phyloP scores from a whole-genome alignment of 2,888 invertebrate genomes.

The Leptopilina syphax region DNA sequence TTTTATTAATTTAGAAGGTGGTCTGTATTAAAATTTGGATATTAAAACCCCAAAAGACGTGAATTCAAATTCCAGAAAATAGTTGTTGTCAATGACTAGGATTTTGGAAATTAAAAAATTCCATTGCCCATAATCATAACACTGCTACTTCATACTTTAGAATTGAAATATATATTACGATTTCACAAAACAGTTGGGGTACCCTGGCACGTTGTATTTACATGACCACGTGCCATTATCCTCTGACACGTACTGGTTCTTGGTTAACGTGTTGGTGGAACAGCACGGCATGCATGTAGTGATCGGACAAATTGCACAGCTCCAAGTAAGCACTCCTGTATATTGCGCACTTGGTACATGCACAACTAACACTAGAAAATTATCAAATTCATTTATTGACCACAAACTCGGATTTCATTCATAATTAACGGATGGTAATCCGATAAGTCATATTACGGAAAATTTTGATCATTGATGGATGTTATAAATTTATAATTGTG shows the following conservation, averaged over 20 bases:
- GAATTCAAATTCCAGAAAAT: no score
- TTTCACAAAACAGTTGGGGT: constrained; percentile 8
- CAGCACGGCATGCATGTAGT: constrained; percentile 25
- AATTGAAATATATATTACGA: not conserved
- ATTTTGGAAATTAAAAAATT: no score
- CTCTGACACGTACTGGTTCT: constrained; percentile 22
- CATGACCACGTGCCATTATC: constrained; percentile 35
- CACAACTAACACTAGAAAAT: constrained; percentile 5
- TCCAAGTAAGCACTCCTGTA: constrained; percentile 52
- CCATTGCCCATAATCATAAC: no score
- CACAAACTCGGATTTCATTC: constrained; percentile 21
- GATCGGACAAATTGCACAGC: constrained; percentile 52
- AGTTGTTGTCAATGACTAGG: no score
- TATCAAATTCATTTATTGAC: constrained; percentile 14
- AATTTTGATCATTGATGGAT: not conserved
- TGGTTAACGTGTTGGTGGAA: constrained; percentile 27
- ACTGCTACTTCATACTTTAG: not conserved
- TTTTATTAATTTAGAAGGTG: no score
- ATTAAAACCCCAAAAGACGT: no score
- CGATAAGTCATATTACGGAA: not conserved
- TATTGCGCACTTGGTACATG: constrained; percentile 7
- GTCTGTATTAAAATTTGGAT: no score
- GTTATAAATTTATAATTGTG: no score
- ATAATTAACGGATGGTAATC: not conserved
- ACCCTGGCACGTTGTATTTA: constrained; percentile 22